Percentiles rank a stretch among this genome's conserved stretches.
Evolutionary conservation across 2,888 invertebrate genomes (phyloP).

Genomic region (Rhimphoctona megacephalus): DNA sequence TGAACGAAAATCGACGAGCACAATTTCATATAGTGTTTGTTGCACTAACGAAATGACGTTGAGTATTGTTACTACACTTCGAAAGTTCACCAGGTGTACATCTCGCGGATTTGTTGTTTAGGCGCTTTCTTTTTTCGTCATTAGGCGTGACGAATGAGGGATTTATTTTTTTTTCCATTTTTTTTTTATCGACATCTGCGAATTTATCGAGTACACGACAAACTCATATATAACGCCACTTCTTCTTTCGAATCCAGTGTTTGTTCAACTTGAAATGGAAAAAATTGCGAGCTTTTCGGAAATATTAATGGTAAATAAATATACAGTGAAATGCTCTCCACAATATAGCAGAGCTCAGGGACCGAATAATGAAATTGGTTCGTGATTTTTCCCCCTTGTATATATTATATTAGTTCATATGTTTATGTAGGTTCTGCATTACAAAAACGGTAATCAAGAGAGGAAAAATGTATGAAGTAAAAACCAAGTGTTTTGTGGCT

Average conservation of each 20-base stretch:
- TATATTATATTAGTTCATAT: not conserved
- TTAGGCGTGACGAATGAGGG: constrained; percentile 55
- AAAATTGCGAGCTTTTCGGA: not conserved
- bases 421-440: not conserved
- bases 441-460: not conserved
- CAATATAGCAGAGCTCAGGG: not conserved
- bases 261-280: not conserved
- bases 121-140: constrained; percentile 47
- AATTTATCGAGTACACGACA: constrained; percentile 44
- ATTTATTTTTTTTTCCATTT: constrained; percentile 18
- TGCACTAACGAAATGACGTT: constrained; percentile 34
- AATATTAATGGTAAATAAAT: constrained; percentile 3
- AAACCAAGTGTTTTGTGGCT: not conserved
- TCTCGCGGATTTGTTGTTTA: constrained; percentile 17
- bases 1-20: too few species aligned
- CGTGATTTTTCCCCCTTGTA: not conserved
- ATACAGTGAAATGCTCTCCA: not conserved
- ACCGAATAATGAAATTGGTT: not conserved
- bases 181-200: constrained; percentile 38
- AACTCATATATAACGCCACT: not conserved
- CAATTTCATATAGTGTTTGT: not conserved
- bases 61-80: not conserved
- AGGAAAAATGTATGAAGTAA: not conserved
- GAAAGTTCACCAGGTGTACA: constrained; percentile 25
- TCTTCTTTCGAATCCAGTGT: not conserved